phyloP scores from a whole-genome alignment of 64 coral and sea anemone genomes.

The Anthopleura sola region DNA sequence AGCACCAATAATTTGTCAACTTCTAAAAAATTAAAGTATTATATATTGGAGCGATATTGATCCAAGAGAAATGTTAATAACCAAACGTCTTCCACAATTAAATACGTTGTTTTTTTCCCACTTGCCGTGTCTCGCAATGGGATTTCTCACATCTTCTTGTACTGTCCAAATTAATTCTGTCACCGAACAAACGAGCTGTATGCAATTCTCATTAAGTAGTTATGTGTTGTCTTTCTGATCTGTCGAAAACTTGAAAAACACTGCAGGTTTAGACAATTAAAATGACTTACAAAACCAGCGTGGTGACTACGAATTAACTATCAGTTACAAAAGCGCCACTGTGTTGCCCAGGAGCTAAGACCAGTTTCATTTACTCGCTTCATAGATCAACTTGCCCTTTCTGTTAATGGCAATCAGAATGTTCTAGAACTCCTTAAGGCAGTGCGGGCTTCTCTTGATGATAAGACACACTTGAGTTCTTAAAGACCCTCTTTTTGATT shows the following conservation, averaged over 20 bases:
- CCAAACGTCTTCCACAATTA: not conserved
- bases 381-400: not conserved
- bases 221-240: not conserved
- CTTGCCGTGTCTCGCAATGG: not conserved
- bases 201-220: not conserved
- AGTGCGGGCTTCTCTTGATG: not conserved
- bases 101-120: not conserved
- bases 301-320: not conserved
- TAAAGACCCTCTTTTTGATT: not conserved
- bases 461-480: not conserved
- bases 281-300: too few species aligned
- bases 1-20: not conserved
- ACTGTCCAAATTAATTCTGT: not conserved
- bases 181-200: not conserved
- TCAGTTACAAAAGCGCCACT: not conserved
- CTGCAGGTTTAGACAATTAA: too few species aligned
- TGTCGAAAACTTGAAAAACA: not conserved
- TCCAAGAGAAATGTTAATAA: not conserved
- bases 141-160: not conserved
- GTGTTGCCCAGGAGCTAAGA: not conserved
- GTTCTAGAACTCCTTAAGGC: not conserved
- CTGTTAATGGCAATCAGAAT: not conserved
- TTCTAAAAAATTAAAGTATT: not conserved
- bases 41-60: not conserved
- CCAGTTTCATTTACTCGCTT: not conserved